Evolutionary conservation across 2,888 invertebrate species (phyloP), one percentile per base, ranked within the genome.

Genomic region (Nymphalis polychloros): DNA sequence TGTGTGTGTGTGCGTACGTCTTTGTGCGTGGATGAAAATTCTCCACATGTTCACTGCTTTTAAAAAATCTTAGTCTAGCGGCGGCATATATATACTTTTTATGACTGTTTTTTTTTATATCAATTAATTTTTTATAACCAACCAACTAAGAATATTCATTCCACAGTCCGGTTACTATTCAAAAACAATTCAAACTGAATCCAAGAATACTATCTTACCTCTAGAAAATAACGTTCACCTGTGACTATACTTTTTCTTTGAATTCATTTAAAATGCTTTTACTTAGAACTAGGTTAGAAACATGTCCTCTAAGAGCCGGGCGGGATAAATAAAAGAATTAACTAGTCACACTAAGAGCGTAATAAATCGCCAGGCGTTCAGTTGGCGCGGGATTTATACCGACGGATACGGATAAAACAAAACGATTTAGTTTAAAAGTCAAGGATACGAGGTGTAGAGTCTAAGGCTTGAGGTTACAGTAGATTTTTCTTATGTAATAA

Each of bases 291-390:
- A 55, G 31, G 35, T 55, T 55, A 55, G 55, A 55, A 55, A 52
- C 52, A 55, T 55, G 55, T 55, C 31, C 27, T 55, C 31, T 55
- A 35, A 55, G 20, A 55, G 55, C 31, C 23, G 49, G 31, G 10
- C 35, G 57, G 31, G 63, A 64, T 55, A 64, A 57, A 64, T 64
- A 64, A 64, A 64, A 64, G 47, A 64, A 17, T 46, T 50, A 31
- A 55, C 53, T 57, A 20, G 55, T 64, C 17, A 47, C 31, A n/a
- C 55, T 55, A 48, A 31, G 63, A 57, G 55, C 31, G 63, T 48
- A 57, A 64, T 55, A 64, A 64, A 64, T 57, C 17, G 31, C 48
- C 47, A 35, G 50, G 31, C 55, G 63, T 31, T 64, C 63, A 57
- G 47, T 57, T 57, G 31, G 31, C n/a, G 55, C 31, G 55, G 55